Base-by-base conservation (phyloP, 2,888 invertebrate species). In the Tipula confusa region DNA sequence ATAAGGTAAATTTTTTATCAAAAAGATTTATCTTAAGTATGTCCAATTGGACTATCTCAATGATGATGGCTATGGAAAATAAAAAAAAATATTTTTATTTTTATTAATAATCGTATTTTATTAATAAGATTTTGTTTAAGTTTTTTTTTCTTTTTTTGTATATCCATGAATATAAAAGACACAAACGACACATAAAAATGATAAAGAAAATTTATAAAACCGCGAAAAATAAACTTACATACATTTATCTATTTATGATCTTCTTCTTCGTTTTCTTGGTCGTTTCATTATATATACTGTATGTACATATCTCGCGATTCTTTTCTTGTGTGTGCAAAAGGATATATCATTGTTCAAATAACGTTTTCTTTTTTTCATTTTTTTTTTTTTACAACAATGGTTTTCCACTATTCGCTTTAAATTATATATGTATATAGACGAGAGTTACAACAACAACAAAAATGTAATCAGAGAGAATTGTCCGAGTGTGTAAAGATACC, bases 401-500 rank as follows among this genome's bases (percentile, higher is more conserved):
- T 80, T 80, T 80, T 80, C 80, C 80, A 29, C 31, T 15, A 29
- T 80, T 43, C 43, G 43, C 43, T 43, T 43, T 15, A 43, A 43
- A 43, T 43, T 43, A n/a, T 43, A 43, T 31, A 31, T n/a, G n/a
- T 18, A 28, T 80, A 80, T 80, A 80, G 31, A 29, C 31, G 29
- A 15, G 29, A 15, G 29, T 80, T 80, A 29, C 31, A 29, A 80
- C 5, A 29, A 29, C 29, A 80, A 64, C 18, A 64, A 64, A 48
- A 48, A 24, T 64, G 64, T 64, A 64, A 64, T 64, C 64, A 64
- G 64, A 64, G 64, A 64, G 64, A 64, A 80, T 29, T 80, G 80
- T 80, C 80, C 80, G 80, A 80, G 80, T 80, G 80, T 80, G 80
- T 80, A 80, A 80, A 80, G 80, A 80, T 80, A 80, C 80, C 80